phyloP scores from a whole-genome alignment of 2,888 invertebrate species.

The Gisinianus flammeolus region DNA sequence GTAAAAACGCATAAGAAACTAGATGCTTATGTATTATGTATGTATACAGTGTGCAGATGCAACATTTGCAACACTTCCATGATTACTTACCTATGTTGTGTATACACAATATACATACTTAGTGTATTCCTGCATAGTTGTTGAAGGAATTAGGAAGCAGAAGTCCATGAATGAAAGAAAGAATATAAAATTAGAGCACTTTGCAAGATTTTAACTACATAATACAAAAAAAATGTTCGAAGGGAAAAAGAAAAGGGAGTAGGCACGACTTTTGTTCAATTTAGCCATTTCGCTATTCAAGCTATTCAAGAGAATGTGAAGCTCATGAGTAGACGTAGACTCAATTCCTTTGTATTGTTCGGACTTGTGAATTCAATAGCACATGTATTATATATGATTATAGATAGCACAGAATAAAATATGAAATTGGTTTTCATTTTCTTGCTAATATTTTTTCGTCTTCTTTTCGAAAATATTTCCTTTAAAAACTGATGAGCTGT shows the following conservation, averaged over 20 bases:
- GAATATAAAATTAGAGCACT: slow-evolving; percentile 33
- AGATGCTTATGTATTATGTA: background rate
- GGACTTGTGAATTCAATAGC: background rate
- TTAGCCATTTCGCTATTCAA: slow-evolving; percentile 3
- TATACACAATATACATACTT: background rate
- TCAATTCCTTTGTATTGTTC: slow-evolving; percentile 9
- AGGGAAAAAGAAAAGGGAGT: slow-evolving; percentile 20
- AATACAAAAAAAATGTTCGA: background rate
- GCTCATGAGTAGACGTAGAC: background rate
- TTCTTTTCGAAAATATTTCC: background rate
- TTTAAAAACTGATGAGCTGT: background rate
- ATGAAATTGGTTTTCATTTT: too few relatives aligned
- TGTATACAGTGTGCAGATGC: background rate
- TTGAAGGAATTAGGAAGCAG: slow-evolving; percentile 21
- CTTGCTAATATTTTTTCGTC: background rate
- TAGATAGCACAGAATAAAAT: background rate
- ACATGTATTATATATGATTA: background rate
- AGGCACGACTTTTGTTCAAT: slow-evolving; percentile 4
- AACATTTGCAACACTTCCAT: background rate
- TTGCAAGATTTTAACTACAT: slow-evolving; percentile 24
- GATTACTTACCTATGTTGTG: background rate
- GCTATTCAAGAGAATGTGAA: slow-evolving; percentile 4
- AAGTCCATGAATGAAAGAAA: slow-evolving; percentile 34
- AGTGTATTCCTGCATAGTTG: background rate
- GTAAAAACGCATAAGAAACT: background rate